Base-by-base conservation (phyloP, 2,888 invertebrate species). In the Tetropium fuscum region DNA sequence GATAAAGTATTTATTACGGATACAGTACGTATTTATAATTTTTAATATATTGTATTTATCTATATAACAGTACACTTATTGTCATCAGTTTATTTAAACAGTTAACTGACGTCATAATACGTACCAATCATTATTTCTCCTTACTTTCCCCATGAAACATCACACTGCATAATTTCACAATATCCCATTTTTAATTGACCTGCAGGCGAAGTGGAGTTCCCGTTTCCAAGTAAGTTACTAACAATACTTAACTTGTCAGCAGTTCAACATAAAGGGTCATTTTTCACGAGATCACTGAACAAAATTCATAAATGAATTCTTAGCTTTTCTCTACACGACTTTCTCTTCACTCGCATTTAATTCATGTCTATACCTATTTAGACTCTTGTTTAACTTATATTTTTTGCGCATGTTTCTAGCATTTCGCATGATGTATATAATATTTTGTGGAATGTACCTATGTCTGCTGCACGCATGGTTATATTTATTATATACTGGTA, bases 131-230 rank as follows among this genome's bases (percentile, higher is more conserved):
- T n/a, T n/a, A n/a, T n/a, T n/a, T n/a, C n/a, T n/a, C n/a, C n/a
- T n/a, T n/a, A n/a, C n/a, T n/a, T n/a, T n/a, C n/a, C n/a, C n/a
- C n/a, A n/a, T n/a, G n/a, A 15, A 27, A 62, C 47, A 36, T 44
- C 58, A 64, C 56, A 59, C 56, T 49, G 63, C 58, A 61, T 40
- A 40, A 34, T 51, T 69, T 69, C 70, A 72, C 72, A 58, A 32
- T 67, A 55, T 43, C 69, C 70, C 70, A 69, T 74, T 72, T 74
- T 75, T 66, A 66, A 75, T 77, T 77, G 74, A 73, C 70, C 71
- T 69, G 76, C 79, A 80, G 80, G 76, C 75, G 80, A 78, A 76
- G 49, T 63, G 63, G 80, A 80, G 76, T 71, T 76, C 77, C 75
- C 77, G 53, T 73, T 73, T 65, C 64, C 80, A 80, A 80, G 80